Conservation (phyloP, 1,140 invertebrate genomes). For the Solenopsis fugax region DNA sequence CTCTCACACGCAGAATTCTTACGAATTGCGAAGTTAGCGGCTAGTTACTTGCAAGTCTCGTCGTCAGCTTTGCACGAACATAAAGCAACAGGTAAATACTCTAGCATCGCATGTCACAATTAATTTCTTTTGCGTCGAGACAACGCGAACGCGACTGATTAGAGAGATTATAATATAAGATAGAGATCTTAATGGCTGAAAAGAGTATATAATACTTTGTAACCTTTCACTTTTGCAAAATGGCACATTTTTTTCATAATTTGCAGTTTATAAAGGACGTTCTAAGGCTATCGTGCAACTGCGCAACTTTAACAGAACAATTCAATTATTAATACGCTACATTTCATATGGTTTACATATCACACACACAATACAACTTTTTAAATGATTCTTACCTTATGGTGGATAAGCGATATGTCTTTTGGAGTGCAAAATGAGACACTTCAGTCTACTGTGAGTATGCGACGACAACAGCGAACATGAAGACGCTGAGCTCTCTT, state of each 20-base stretch:
- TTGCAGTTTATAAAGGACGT: neutral
- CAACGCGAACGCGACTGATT: conserved; percentile 35
- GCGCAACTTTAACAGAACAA: neutral
- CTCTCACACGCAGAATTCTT: conserved; percentile 29
- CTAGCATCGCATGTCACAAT: conserved; percentile 77
- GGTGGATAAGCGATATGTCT: conserved; percentile 82
- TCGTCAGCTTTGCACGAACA: conserved; percentile 69
- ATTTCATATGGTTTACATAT: neutral
- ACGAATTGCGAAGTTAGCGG: conserved; percentile 41
- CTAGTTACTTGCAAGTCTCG: conserved; percentile 52
- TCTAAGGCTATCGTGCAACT: neutral
- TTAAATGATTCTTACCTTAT: conserved; percentile 74
- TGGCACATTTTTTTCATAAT: neutral
- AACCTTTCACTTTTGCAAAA: conserved; percentile 19
- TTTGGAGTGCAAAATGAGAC: conserved; percentile 78
- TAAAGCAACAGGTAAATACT: conserved; percentile 78
- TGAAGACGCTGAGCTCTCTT: conserved; percentile 65
- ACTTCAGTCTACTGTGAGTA: conserved; percentile 78
- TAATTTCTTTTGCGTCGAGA: conserved; percentile 72
- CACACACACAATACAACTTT: too few relatives aligned
- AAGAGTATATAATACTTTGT: conserved; percentile 28
- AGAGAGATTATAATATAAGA: conserved; percentile 25
- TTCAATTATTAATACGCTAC: neutral
- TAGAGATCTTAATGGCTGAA: conserved; percentile 43
- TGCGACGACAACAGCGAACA: conserved; percentile 65